Base-by-base conservation (phyloP, 2,797 vertebrate genomes). In the Scyliorhinus canicula region DNA sequence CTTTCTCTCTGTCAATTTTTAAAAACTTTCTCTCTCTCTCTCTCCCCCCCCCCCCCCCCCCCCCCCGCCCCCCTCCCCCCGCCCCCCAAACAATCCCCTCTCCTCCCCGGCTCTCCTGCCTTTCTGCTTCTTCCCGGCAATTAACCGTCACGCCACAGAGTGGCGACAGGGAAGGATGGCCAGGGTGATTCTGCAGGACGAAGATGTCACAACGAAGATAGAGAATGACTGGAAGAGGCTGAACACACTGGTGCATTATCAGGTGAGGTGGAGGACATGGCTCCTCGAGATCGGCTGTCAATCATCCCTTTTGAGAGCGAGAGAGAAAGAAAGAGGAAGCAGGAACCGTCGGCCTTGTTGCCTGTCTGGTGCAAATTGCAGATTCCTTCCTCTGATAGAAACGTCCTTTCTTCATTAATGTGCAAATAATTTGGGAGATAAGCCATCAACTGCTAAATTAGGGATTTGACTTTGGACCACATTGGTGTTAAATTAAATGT, bases 211-310 rank as follows among this genome's bases (percentile, higher is more conserved):
- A 95, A 99, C 99, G 31, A 99, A 99, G 97, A 99, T 99, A 9
- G 99, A 99, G 96, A 98, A 98, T 0, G 99, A 99, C 97, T 99
- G 99, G 99, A 99, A 99, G 97, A 98, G 99, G 95, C 98, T 99
- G 95, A 99, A 99, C 96, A 98, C 98, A 0, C 96, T 99, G 96
- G 98, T 97, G 69, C 99, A 99, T 95, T 98, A 98, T 95, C 98
- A 98, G 98, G 98, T 98, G 95, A 52, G 50, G 21, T 60, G 93
- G 91, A 95, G 69, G 84, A 82, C 82, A 57, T 9, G 31, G 14
- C 35, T 47, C 40, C 35, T 47, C 16, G n/a, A 28, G 93, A 47
- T 95, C 95, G 96, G 84, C 84, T 95, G 95, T 71, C 47, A 95
- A 40, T 95, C 95, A 95, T 12, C 35, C 12, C 31, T 8, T 31